Base-by-base conservation (phyloP, 2,888 invertebrate species). In the Timema cristinae region DNA sequence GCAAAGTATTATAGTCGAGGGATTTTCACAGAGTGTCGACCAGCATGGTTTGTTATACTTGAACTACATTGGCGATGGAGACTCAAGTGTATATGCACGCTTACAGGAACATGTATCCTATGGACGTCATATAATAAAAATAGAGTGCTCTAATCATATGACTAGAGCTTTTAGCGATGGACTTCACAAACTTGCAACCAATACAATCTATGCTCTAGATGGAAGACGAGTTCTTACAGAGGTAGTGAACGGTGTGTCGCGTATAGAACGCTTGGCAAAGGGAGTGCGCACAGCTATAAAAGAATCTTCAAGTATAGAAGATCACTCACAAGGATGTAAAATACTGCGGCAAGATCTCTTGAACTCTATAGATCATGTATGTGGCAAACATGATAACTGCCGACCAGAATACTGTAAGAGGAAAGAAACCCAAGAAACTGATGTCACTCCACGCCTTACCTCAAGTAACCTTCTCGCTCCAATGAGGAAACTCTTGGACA, bases 1-100 rank as follows among this genome's bases (percentile, higher is more conserved):
- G n/a, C 59, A 8, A 63, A 63, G 47, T 48, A 63, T 63, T n/a
- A 63, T 63, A 16, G 63, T 63, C 9, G 63, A 63, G 48, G 47
- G 63, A n/a, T 63, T 32, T 48, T 48, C 32, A 48, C 10, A 6
- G 48, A 63, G 63, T 8, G 7, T 63, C 13, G 47, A 47, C 32
- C 63, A 63, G 9, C 63, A 63, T 32, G 63, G 63, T 0, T 4
- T 47, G 6, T 11, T 61, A 32, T 61, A 15, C 61, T 15, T 61
- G 16, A 61, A 61, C 4, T 61, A 61, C 32, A 47, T 63, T 48
- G 63, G 16, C 47, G 63, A 63, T 32, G 63, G 63, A 9, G 5
- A 6, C 11, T 59, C 47, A 32, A 47, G 63, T 48, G 47, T 63
- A 5, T 63, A 48, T 9, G 47, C 63, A 11, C 47, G 63, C 63